Base-by-base conservation (phyloP, 2,113 vertebrate species). In the Pseudorasbora parva region DNA sequence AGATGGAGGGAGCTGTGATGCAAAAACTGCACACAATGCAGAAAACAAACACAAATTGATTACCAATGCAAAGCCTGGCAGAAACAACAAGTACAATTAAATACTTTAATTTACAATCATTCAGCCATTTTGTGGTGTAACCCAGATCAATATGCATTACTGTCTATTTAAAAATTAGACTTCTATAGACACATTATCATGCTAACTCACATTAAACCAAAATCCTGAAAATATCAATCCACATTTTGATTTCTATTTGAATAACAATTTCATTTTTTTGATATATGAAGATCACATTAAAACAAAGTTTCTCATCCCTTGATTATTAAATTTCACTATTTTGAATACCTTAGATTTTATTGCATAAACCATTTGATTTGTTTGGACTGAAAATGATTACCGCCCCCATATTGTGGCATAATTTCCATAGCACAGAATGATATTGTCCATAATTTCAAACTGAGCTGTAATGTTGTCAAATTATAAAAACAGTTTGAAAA, bases 121-220 rank as follows among this genome's bases (percentile, higher is more conserved):
- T 87, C 72, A 33, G 56, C 86, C 86, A 90, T 92, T 93, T 90
- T 89, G 57, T 68, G 86, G 66, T 27, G 41, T 78, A 71, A 49
- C 82, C 66, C 77, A 74, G 90, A 92, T 94, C 93, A 90, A 93
- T 94, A 91, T 49, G 62, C 89, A 91, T 91, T 91, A 90, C 84
- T 88, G 89, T 90, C 88, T 90, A 77, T 78, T 83, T 82, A 59
- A 84, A 82, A 73, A 27, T 57, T 2, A 19, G 77, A 74, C 57
- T 78, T 54, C 60, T 12, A 81, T 1, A 85, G 43, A 75, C 33
- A 60, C n/a, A 82, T 43, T 43, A 8, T 43, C 8, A 30, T 43
- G 1, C 43, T 9, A 41, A 84, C 23, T 49, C 10, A 15, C 23
- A 51, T 68, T 33, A 81, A 73, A 82, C 54, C 33, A 76, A 10